Conservation (phyloP, 2,888 invertebrate species). For the Cephus sareptanus region DNA sequence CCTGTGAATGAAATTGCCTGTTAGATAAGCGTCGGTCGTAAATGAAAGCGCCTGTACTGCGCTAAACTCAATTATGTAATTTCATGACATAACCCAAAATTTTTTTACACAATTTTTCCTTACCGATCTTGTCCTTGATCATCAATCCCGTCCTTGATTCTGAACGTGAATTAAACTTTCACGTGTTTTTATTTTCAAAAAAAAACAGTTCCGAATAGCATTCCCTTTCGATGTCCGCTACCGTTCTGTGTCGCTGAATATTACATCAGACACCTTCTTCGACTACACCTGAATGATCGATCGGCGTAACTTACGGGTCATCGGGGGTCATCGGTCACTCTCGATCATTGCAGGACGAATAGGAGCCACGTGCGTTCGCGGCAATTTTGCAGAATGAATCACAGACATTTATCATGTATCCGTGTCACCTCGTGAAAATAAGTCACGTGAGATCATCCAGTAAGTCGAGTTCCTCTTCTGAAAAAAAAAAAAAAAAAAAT, state of each 20-base stretch:
- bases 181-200: not conserved
- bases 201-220: not conserved
- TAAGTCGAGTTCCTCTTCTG: not conserved
- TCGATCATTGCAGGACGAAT: not conserved
- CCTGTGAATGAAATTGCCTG: not conserved
- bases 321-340: not conserved
- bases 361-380: not conserved
- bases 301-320: not conserved
- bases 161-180: not conserved
- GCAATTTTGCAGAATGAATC: not conserved
- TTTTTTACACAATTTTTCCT: not conserved
- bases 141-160: not conserved
- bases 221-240: not conserved
- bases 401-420: not conserved
- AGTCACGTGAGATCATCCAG: not conserved
- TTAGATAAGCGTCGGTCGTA: too few species aligned
- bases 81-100: not conserved
- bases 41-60: not conserved
- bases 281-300: not conserved
- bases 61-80: not conserved
- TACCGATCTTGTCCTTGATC: not conserved
- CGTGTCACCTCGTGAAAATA: not conserved
- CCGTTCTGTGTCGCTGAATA: not conserved
- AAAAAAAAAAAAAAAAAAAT: too few species aligned
- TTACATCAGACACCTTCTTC: not conserved